Evolutionary conservation across 1,140 invertebrate genomes (phyloP).

Genomic region (Watersipora subatra): DNA sequence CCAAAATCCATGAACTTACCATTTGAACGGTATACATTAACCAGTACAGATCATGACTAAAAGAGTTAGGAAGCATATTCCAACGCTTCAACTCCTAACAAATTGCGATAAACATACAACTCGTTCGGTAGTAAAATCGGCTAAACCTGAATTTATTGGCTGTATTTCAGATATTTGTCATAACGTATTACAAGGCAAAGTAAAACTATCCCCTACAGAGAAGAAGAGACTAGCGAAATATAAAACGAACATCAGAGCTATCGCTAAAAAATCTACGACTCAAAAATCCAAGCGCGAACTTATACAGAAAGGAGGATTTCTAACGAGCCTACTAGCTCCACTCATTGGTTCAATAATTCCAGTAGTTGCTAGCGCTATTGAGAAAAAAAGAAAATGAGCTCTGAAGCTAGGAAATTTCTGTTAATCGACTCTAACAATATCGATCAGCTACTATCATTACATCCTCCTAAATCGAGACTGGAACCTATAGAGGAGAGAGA

Average conservation of each 20-base stretch:
- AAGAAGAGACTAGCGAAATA: background rate
- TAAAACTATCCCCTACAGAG: background rate
- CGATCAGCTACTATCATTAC: background rate
- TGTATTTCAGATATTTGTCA: background rate
- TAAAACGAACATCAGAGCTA: background rate
- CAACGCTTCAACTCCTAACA: background rate
- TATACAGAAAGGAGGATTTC: background rate
- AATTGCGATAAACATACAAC: background rate
- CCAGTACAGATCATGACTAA: background rate
- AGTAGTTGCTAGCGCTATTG: background rate
- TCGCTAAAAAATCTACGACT: background rate
- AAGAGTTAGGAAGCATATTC: background rate
- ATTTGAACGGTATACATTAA: background rate
- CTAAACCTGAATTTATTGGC: background rate
- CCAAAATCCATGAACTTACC: background rate
- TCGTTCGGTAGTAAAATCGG: background rate
- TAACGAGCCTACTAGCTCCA: background rate
- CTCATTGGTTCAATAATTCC: background rate
- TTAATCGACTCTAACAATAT: background rate
- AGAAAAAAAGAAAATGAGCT: background rate
- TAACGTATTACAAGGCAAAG: background rate
- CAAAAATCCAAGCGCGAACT: background rate
- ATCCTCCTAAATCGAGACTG: background rate
- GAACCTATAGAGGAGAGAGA: background rate
- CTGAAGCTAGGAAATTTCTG: background rate